Evolutionary conservation across 2,888 invertebrate genomes (phyloP), one percentile per base, ranked within the genome.

Genomic region (Stictocephala bisonia): DNA sequence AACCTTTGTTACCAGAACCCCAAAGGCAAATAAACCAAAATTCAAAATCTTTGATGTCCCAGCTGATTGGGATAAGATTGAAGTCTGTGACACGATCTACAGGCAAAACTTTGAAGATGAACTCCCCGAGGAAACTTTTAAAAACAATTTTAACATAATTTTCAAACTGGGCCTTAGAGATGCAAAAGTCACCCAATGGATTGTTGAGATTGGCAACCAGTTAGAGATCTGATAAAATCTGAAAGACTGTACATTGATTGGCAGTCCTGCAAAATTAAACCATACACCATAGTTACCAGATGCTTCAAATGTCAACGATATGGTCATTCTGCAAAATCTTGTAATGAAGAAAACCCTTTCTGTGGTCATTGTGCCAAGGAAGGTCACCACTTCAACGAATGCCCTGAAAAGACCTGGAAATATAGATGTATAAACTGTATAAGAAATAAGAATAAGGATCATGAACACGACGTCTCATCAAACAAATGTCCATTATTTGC

Each of bases 281-380:
- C 77, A 58, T 77, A 60, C 26, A 20, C 74, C 1, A 41, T 29
- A 0, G 41, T 75, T 0, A 69, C 77, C 2, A 68, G 76, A 26
- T 79, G 79, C 68, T 78, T 58, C 40, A 77, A 76, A 50, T 79
- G 77, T 22, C 77, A 79, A 13, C 26, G 20, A 2, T 76, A 58
- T 24, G 77, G 77, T 0, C 78, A 79, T 26, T 71, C 0, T 71
- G 74, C 35, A n/a, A 69, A 60, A 74, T 15, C 73, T 40, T 56
- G 51, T 41, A n/a, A 71, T 71, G 7, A 69, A 6, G 7, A 18
- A 40, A 1, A 24, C 3, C 20, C 31, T 15, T 50, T 40, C 0
- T 78, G 78, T 44, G 53, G 70, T 0, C 75, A 76, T 66, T 78
- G 77, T 29, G 48, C 48, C 26, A 11, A 27, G 13, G 67, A 67